These are phyloP conservation scores for Tenualosa thibaudeaui DNA, from an alignment of 2,797 vertebrate species.

Conservation along the genomic window DNA sequence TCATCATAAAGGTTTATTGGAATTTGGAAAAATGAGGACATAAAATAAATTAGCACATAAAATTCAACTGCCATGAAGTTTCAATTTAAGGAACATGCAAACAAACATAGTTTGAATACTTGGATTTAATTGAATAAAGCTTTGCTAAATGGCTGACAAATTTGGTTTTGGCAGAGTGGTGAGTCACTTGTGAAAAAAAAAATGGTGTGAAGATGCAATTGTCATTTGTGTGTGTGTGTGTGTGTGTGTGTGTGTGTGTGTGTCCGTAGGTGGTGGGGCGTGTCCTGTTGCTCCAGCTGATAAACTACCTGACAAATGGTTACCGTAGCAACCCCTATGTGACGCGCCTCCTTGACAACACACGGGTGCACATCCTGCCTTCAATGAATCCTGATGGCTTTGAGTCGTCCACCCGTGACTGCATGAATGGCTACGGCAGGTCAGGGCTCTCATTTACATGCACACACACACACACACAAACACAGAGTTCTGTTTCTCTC, in stretches of 20 bases:
- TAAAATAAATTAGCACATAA: background rate
- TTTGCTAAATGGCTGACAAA: background rate
- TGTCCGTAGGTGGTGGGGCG: constrained; percentile 82
- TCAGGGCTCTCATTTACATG: constrained; percentile 56
- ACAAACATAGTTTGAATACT: background rate
- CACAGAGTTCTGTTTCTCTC: background rate
- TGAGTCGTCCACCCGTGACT: constrained; percentile 73
- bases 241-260: constrained; percentile 28
- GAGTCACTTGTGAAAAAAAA: too few species aligned
- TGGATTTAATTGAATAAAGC: background rate
- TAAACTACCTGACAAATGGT: constrained; percentile 79
- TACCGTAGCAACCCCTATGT: constrained; percentile 75
- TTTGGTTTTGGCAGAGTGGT: background rate
- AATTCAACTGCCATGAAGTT: background rate
- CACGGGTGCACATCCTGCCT: constrained; percentile 89
- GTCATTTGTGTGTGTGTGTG: constrained; percentile 3
- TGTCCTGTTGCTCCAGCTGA: constrained; percentile 88
- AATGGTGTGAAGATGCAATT: background rate
- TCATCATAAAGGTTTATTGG: background rate
- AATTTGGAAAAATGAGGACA: too few species aligned
- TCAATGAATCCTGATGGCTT: constrained; percentile 97
- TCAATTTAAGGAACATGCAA: background rate
- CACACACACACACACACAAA: background rate
- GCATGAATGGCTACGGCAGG: constrained; percentile 79
- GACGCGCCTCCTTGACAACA: constrained; percentile 76